These are phyloP conservation scores for Busseola fusca DNA, from an alignment of 2,888 invertebrate genomes.

Conservation along the genomic window DNA sequence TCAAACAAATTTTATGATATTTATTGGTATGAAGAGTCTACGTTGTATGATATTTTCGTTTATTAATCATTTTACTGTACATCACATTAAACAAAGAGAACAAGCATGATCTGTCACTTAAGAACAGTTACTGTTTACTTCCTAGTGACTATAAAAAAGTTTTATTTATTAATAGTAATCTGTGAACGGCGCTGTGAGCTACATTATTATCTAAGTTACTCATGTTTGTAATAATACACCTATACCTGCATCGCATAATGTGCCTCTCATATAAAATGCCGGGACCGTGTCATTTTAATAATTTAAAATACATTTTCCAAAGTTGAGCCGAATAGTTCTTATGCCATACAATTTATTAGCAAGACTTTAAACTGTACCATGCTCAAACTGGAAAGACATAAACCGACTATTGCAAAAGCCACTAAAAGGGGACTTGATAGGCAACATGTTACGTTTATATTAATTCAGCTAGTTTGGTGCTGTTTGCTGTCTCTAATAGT, in stretches of 20 bases:
- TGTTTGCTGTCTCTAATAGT: constrained; percentile 3
- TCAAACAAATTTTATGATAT: not conserved
- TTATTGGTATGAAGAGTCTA: too few relatives aligned
- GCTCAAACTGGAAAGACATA: constrained; percentile 30
- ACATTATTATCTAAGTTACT: not conserved
- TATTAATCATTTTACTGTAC: not conserved
- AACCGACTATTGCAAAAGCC: constrained; percentile 36
- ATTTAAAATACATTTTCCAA: not conserved
- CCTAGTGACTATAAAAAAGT: not conserved
- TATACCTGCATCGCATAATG: not conserved
- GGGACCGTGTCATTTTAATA: not conserved
- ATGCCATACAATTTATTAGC: not conserved
- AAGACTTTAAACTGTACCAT: not conserved
- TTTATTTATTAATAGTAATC: not conserved
- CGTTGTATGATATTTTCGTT: not conserved
- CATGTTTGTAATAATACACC: not conserved
- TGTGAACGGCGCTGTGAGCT: not conserved
- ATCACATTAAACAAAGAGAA: not conserved
- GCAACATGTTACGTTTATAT: constrained; percentile 30
- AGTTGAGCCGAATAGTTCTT: not conserved
- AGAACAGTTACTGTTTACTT: not conserved
- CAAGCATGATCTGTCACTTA: not conserved
- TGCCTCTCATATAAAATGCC: not conserved
- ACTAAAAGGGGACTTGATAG: constrained; percentile 35
- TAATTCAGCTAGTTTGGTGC: constrained; percentile 28